Evolutionary conservation across 2,113 vertebrate species (phyloP).

Genomic region (Okapia johnstoni): DNA sequence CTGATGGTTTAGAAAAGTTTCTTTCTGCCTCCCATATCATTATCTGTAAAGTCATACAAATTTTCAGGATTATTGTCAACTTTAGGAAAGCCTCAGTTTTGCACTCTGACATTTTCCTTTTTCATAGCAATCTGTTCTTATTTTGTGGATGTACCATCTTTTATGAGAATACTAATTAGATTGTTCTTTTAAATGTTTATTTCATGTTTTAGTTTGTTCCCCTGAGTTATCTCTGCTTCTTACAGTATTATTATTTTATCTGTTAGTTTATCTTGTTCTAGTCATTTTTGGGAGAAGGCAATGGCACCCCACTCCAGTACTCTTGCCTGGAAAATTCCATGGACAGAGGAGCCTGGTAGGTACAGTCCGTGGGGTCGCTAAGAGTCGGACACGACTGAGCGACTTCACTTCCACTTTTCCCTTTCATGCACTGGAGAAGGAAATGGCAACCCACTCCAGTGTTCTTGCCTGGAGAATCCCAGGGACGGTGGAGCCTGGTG

Average conservation of each 20-base stretch:
- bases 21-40: background rate
- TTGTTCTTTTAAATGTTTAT: background rate
- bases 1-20: background rate
- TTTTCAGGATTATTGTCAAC: background rate
- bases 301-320: no score
- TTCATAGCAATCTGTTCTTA: background rate
- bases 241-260: background rate
- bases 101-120: background rate
- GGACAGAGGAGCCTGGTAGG: no score
- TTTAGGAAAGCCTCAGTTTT: background rate
- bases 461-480: no score
- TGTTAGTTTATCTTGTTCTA: background rate
- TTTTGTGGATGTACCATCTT: background rate
- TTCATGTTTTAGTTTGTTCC: background rate
- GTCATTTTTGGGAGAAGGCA: background rate
- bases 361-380: no score
- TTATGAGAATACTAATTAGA: background rate
- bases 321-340: no score
- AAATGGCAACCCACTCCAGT: no score
- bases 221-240: background rate
- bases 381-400: no score
- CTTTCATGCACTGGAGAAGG: no score
- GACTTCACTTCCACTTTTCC: no score
- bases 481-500: no score
- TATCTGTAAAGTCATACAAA: background rate